phyloP scores from a whole-genome alignment of 2,888 invertebrate species.

The Euzetes globulus region DNA sequence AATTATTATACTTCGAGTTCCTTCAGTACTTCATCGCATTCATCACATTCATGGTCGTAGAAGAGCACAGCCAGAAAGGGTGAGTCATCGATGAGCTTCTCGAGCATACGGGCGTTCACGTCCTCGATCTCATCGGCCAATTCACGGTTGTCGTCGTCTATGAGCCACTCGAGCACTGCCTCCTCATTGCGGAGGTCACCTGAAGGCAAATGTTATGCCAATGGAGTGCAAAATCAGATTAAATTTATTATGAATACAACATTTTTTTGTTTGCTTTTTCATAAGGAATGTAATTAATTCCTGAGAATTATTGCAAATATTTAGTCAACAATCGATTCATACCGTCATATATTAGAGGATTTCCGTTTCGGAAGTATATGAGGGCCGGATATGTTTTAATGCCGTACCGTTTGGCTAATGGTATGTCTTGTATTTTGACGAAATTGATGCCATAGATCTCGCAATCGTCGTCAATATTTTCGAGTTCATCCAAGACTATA shows the following conservation, averaged over 20 bases:
- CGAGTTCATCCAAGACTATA: constrained; percentile 75
- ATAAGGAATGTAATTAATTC: not conserved
- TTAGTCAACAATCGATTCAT: not conserved
- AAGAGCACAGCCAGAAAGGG: constrained; percentile 83
- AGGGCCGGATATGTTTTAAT: constrained; percentile 89
- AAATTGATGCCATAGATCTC: constrained; percentile 85
- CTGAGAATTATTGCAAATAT: not conserved
- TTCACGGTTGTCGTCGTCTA: constrained; percentile 86
- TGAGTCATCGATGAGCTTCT: constrained; percentile 72
- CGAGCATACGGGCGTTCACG: constrained; percentile 75
- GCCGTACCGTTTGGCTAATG: constrained; percentile 81
- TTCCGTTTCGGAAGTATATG: constrained; percentile 80
- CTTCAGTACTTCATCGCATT: constrained; percentile 42
- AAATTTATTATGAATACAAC: not conserved
- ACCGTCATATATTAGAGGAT: constrained; percentile 71
- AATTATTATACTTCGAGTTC: constrained; percentile 41
- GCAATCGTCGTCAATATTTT: constrained; percentile 75
- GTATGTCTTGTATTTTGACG: constrained; percentile 85
- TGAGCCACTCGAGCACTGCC: constrained; percentile 82
- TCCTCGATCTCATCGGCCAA: constrained; percentile 88
- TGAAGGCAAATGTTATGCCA: constrained; percentile 45
- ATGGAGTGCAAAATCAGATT: not conserved
- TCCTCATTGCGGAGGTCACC: constrained; percentile 87
- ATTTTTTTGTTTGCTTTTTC: not conserved
- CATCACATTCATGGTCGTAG: constrained; percentile 48